phyloP scores from a whole-genome alignment of 1,140 invertebrate genomes.

The Zophobas morio region DNA sequence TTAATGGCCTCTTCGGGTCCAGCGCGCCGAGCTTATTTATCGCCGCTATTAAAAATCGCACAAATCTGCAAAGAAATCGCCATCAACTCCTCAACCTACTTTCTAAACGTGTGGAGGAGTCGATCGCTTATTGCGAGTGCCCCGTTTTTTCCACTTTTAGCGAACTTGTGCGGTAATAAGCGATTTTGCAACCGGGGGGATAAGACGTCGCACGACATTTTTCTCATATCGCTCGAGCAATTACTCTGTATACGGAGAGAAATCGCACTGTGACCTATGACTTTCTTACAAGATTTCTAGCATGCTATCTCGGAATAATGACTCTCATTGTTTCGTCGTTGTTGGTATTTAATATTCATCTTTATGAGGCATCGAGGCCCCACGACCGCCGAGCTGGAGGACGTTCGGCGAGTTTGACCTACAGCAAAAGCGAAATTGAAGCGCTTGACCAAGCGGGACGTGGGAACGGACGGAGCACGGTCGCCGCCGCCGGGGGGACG shows the following conservation, averaged over 20 bases:
- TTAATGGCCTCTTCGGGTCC: too few relatives aligned
- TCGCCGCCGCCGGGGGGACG: too few relatives aligned
- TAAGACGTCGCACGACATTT: slow-evolving; percentile 5
- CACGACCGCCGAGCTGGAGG: too few relatives aligned
- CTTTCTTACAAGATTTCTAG: slow-evolving; percentile 40
- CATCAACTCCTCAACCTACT: slow-evolving; percentile 5
- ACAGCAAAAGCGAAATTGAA: too few relatives aligned
- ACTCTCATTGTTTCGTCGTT: slow-evolving; percentile 31
- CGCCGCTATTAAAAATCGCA: not conserved
- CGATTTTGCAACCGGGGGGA: not conserved
- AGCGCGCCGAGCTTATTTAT: too few relatives aligned
- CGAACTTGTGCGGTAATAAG: not conserved
- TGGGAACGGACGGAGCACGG: too few relatives aligned
- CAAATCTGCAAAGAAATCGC: slow-evolving; percentile 11
- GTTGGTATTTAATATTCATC: slow-evolving; percentile 21
- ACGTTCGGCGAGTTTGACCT: too few relatives aligned
- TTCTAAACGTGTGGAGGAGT: slow-evolving; percentile 6
- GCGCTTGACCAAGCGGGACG: too few relatives aligned
- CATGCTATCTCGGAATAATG: slow-evolving; percentile 35
- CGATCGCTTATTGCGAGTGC: not conserved
- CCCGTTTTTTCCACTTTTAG: not conserved
- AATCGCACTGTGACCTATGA: slow-evolving; percentile 39
- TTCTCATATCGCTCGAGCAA: slow-evolving; percentile 29
- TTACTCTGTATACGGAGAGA: slow-evolving; percentile 42
- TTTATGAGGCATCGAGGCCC: slow-evolving; percentile 4